Base-by-base conservation (phyloP, 1,140 invertebrate genomes). In the Sarcophaga peregrina region DNA sequence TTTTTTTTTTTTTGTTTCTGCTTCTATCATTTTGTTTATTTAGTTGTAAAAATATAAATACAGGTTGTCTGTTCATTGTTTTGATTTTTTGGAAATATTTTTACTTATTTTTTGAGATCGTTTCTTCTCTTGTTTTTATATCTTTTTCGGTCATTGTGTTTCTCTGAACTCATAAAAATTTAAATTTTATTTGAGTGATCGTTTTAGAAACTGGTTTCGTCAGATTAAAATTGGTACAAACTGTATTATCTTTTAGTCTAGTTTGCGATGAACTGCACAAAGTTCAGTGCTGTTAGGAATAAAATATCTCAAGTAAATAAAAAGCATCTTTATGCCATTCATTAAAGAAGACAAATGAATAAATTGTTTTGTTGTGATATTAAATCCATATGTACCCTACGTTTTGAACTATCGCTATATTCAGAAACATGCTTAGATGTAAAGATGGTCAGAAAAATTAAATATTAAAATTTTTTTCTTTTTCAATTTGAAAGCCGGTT, bases 61-160 rank as follows among this genome's bases (percentile, higher is more conserved):
- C 62, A 68, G 62, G 62, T 68, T 68, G 62, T 68, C 20, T 4
- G 25, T 68, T 68, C 62, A 68, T 68, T 68, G 62, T 68, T 68
- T 68, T 68, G 7, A 68, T n/a, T 17, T n/a, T 62, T 62, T 62
- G 25, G 25, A 37, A 37, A 37, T 37, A 37, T 37, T 37, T 37
- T 37, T 37, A 4, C n/a, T n/a, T 37, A 4, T 68, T 68, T 68
- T 68, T 68, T 68, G 1, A 8, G 15, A 20, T 5, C 8, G 20
- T 20, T 68, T 25, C 20, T 68, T 7, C 8, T 68, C 25, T 37
- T 25, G 62, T 4, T n/a, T 58, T 58, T 58, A 13, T 58, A 5
- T 58, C n/a, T 13, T n/a, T 58, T 58, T 58, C 25, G 25, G 25
- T 13, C 54, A 13, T 58, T 13, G 54, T 58, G 6, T 7, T 68